Evolutionary conservation across 2,888 invertebrate species (phyloP), one percentile per base, ranked within the genome.

Genomic region (Chouioia cunea): DNA sequence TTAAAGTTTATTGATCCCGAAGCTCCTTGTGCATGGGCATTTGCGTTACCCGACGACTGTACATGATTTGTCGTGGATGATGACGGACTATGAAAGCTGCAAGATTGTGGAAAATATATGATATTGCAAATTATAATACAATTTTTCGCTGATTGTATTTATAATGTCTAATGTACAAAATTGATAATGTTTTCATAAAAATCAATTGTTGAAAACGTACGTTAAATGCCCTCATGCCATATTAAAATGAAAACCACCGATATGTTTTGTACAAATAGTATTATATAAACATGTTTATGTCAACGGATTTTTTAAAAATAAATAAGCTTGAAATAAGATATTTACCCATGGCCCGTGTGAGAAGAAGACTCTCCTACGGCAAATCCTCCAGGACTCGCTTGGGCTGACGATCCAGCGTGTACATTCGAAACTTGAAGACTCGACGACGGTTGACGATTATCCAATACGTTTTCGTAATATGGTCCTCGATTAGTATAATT

Each of bases 11-110:
- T n/a, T 6, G 46, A 18, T 1, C 47, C 56, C 1, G 80, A 76
- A 10, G 75, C 70, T 15, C 79, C 77, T 59, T 80, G 79, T 14
- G 80, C 77, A 4, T 79, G 76, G 64, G 79, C 76, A 56, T 80
- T 71, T 2, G 77, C 79, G 46, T 80, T 74, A 14, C 80, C 79
- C 15, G 76, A 75, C 4, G 79, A 76, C 62, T 79, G 70, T 0
- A 76, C 77, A 6, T 74, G 73, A 60, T 80, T 80, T 16, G 76
- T 75, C 2, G 78, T 78, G 67, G 73, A 75, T 0, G 62, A 18
- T 0, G 53, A 16, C 0, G 59, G 70, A 0, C 46, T 22, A 4
- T 10, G 44, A 16, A 15, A n/a, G 10, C 72, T 69, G 53, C 3
- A 46, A 27, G 10, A 10, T 36, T 12, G 36, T 1, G 12, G 10